Evolutionary conservation across 2,113 vertebrate genomes (phyloP).

Genomic region (Rafetus swinhoei): DNA sequence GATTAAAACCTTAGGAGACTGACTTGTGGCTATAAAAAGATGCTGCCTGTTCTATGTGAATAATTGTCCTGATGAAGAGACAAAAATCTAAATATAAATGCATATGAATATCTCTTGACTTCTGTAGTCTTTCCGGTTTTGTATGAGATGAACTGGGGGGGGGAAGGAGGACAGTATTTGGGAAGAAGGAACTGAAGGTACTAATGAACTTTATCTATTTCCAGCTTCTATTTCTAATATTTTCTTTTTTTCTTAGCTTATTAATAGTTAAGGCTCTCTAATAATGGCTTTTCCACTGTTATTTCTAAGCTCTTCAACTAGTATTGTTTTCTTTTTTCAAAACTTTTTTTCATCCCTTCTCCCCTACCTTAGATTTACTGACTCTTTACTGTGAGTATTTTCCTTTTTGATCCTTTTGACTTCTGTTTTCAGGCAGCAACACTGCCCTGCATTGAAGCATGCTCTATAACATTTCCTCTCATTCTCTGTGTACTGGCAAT

Average conservation of each 20-base stretch:
- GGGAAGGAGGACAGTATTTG: neutral
- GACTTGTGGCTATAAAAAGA: neutral
- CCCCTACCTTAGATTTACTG: constrained; percentile 43
- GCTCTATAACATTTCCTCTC: neutral
- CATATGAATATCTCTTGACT: neutral
- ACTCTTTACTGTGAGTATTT: constrained; percentile 60
- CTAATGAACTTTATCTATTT: neutral
- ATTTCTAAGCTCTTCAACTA: neutral
- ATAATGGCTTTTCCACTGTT: neutral
- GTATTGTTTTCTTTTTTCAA: neutral
- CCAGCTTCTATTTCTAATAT: neutral
- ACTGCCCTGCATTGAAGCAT: neutral
- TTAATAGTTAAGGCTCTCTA: neutral
- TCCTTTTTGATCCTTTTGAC: neutral
- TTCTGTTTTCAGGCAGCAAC: neutral
- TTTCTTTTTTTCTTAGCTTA: neutral
- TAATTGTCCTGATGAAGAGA: neutral
- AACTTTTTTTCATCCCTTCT: neutral
- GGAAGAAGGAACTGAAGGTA: neutral
- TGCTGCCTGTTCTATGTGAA: neutral
- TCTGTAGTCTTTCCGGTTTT: neutral
- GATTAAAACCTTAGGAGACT: neutral
- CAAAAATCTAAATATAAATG: neutral
- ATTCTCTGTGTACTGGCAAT: neutral
- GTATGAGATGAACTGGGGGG: neutral